Evolutionary conservation across 2,797 vertebrate species (phyloP).

Genomic region (Eulemur rubriventer): DNA sequence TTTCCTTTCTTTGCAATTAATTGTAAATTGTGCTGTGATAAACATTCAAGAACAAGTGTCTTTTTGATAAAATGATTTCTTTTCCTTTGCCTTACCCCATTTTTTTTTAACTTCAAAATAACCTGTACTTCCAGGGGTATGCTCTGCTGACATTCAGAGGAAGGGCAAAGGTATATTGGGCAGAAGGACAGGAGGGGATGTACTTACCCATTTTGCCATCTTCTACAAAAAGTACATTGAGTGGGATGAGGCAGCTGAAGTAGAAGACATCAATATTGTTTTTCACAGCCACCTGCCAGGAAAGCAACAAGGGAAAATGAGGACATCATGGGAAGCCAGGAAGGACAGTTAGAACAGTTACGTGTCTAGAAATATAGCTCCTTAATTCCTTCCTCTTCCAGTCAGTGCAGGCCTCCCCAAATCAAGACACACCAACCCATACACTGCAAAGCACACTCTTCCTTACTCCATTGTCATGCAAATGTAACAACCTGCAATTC

Average conservation of each 20-base stretch:
- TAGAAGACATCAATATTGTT: slow-evolving; percentile 99
- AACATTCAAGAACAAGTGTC: neutral
- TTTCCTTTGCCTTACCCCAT: neutral
- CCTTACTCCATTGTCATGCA: neutral
- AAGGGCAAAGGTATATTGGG: neutral
- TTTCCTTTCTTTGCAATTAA: neutral
- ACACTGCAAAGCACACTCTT: neutral
- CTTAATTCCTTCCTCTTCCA: neutral
- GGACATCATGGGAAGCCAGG: slow-evolving; percentile 11
- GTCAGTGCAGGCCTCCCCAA: neutral
- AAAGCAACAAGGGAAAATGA: slow-evolving; percentile 71
- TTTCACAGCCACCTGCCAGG: slow-evolving; percentile 96
- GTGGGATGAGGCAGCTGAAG: slow-evolving; percentile 98
- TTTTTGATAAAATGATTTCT: neutral
- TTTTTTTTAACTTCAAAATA: slow-evolving; percentile 26
- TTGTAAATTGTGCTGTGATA: neutral
- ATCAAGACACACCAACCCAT: neutral
- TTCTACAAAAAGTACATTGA: slow-evolving; percentile 98
- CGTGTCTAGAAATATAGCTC: slow-evolving; percentile 10
- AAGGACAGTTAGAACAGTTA: neutral
- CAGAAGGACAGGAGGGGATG: neutral
- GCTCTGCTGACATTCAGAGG: neutral
- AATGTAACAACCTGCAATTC: neutral
- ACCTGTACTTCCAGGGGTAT: neutral
- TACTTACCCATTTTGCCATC: slow-evolving; percentile 99